These are phyloP conservation scores for Chirona hameri DNA, from an alignment of 2,888 invertebrate species.

Conservation along the genomic window DNA sequence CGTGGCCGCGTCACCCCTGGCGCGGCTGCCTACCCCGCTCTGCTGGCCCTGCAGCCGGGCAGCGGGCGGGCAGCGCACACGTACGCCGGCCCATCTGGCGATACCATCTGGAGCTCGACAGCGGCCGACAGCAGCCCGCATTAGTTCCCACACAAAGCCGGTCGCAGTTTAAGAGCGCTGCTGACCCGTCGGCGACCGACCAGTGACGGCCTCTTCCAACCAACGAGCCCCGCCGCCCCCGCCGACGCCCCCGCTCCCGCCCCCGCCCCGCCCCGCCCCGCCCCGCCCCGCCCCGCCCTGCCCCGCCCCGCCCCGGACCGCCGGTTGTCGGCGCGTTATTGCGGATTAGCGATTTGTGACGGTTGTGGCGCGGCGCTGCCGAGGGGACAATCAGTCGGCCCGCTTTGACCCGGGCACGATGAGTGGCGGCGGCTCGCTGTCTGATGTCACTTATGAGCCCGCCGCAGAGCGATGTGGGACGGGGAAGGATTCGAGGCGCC, in stretches of 20 bases:
- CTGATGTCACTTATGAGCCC: neutral
- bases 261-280: neutral
- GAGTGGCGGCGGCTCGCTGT: neutral
- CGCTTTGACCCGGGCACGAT: neutral
- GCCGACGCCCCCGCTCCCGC: too few relatives aligned
- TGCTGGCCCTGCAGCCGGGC: too few relatives aligned
- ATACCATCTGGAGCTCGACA: neutral
- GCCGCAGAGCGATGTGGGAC: too few relatives aligned
- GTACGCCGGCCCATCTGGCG: neutral
- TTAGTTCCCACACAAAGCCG: neutral
- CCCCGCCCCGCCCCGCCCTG: neutral
- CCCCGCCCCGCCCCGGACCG: neutral
- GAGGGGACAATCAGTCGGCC: neutral
- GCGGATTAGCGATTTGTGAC: constrained; percentile 12
- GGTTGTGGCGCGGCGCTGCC: neutral
- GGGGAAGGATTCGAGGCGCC: too few relatives aligned
- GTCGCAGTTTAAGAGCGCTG: neutral
- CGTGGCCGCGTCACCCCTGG: too few relatives aligned
- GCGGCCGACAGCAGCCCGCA: neutral
- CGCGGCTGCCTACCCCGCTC: neutral
- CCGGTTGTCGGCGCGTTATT: neutral
- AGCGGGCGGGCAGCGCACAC: neutral
- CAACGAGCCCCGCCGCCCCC: neutral
- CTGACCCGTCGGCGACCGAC: too few relatives aligned
- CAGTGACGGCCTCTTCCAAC: too few relatives aligned